Conservation (phyloP, 1,140 invertebrate genomes). For the Subanguina moxae region DNA sequence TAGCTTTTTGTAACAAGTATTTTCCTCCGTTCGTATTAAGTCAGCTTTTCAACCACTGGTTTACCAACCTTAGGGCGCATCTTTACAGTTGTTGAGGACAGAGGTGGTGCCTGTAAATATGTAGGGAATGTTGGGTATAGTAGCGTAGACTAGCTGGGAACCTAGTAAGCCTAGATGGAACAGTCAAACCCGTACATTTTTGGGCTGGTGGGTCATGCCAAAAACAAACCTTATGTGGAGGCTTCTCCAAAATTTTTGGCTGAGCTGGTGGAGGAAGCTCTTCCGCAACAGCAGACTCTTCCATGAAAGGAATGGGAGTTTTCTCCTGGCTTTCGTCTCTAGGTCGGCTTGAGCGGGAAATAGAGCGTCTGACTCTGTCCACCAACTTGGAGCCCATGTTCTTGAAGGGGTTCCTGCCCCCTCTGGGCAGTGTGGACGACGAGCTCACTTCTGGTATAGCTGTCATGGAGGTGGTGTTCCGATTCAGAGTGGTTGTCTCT, state of each 20-base stretch:
- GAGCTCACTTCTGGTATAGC: background rate
- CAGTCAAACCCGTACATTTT: too few relatives aligned
- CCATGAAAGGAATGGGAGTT: too few relatives aligned
- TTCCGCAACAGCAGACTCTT: background rate
- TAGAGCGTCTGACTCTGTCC: slow-evolving; percentile 52
- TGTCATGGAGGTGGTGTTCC: background rate
- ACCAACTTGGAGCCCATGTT: slow-evolving; percentile 56
- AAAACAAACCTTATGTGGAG: background rate
- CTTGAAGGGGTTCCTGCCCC: slow-evolving; percentile 57
- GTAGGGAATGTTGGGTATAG: too few relatives aligned
- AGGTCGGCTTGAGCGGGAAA: slow-evolving; percentile 39
- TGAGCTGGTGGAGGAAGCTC: background rate
- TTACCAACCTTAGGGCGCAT: too few relatives aligned
- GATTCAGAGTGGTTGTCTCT: background rate
- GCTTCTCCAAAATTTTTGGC: background rate
- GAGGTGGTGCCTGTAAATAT: too few relatives aligned
- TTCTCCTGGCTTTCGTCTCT: slow-evolving; percentile 12
- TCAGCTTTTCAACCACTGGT: too few relatives aligned
- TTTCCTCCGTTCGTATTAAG: too few relatives aligned
- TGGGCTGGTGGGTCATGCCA: too few relatives aligned
- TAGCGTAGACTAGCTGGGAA: too few relatives aligned
- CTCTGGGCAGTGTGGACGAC: slow-evolving; percentile 42
- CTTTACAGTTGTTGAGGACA: too few relatives aligned
- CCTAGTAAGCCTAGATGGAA: too few relatives aligned
- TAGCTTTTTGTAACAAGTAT: too few relatives aligned